These are phyloP conservation scores for Archilochus colubris DNA, from an alignment of 2,113 vertebrate species.

Conservation along the genomic window DNA sequence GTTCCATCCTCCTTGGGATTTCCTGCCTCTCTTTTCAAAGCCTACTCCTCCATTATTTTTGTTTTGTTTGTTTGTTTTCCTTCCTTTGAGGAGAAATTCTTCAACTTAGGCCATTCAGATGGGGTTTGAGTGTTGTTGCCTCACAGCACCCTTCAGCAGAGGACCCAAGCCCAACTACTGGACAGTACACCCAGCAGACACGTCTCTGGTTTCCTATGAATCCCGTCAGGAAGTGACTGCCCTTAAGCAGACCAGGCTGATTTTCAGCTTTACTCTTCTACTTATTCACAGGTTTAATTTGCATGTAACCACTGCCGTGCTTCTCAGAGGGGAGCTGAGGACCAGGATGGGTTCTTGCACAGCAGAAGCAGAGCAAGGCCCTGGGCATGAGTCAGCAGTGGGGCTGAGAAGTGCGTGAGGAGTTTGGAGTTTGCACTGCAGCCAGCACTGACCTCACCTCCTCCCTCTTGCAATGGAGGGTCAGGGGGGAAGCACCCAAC, in stretches of 20 bases:
- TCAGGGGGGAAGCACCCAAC: neutral
- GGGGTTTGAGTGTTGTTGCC: neutral
- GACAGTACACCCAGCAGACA: neutral
- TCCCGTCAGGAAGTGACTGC: neutral
- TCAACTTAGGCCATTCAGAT: accelerated
- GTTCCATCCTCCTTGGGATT: neutral
- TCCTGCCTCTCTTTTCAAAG: neutral
- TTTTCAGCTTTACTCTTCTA: neutral
- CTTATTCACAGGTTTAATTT: neutral
- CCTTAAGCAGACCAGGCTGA: neutral
- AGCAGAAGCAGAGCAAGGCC: neutral
- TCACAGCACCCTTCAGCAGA: neutral
- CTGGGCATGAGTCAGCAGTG: accelerated
- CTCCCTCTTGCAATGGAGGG: neutral
- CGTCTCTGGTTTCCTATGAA: neutral
- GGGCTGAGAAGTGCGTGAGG: neutral
- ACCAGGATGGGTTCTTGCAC: neutral
- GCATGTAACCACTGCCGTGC: neutral
- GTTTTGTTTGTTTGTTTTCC: neutral
- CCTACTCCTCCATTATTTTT: neutral
- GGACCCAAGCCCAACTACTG: neutral
- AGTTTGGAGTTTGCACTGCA: neutral
- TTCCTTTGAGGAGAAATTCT: neutral
- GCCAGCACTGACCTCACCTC: neutral
- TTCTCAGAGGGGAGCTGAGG: neutral